Evolutionary conservation across 2,888 invertebrate species (phyloP).

Genomic region (Scaptomyza parva): DNA sequence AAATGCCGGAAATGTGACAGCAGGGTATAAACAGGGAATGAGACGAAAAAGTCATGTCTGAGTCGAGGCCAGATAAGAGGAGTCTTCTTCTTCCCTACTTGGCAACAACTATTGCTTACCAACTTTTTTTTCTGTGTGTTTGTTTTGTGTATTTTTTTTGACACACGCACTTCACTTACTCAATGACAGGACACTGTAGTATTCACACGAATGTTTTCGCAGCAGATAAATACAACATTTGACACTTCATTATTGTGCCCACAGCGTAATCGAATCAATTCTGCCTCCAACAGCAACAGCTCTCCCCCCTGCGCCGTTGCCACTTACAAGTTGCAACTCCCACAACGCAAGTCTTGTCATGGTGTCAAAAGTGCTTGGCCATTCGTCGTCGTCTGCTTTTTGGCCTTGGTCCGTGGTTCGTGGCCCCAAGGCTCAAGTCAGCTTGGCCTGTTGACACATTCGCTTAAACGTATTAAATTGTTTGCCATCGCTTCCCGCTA

Average conservation of each 20-base stretch:
- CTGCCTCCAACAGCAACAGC: background rate
- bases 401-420: conserved; percentile 39
- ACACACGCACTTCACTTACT: conserved; percentile 26
- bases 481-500: conserved; percentile 68
- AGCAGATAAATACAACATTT: conserved; percentile 82
- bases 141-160: background rate
- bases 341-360: conserved; percentile 41
- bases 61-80: background rate
- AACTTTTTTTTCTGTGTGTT: conserved; percentile 20
- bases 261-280: conserved; percentile 81
- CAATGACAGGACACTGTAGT: conserved; percentile 19
- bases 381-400: conserved; percentile 51
- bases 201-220: conserved; percentile 67
- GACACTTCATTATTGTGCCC: conserved; percentile 83
- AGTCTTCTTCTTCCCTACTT: conserved; percentile 37
- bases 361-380: conserved; percentile 75
- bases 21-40: conserved; percentile 23
- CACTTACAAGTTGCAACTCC: conserved; percentile 1
- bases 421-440: conserved; percentile 66
- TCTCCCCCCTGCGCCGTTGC: background rate
- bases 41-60: conserved; percentile 41
- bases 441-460: conserved; percentile 81
- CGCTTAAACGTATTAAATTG: conserved; percentile 81
- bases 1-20: conserved; percentile 74
- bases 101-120: conserved; percentile 62